A percentile compares a stretch with the other conserved stretches of the same genome.
phyloP scores from a whole-genome alignment of 2,888 invertebrate species.

The Oeneis ivallda region DNA sequence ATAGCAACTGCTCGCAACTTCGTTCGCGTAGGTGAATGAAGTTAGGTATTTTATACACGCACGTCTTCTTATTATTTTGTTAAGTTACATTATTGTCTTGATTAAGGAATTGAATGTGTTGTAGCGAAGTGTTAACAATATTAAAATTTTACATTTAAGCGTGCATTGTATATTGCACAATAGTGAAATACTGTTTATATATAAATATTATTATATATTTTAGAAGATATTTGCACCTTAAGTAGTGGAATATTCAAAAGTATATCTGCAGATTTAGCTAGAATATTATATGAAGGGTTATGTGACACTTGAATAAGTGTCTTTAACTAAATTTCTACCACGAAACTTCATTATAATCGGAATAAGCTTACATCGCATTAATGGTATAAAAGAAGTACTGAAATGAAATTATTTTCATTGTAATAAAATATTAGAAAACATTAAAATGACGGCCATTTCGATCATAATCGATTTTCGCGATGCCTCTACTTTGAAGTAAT shows the following conservation, averaged over 20 bases:
- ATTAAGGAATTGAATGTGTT: background rate
- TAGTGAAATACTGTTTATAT: constrained; percentile 71
- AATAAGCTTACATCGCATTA: background rate
- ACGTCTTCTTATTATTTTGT: background rate
- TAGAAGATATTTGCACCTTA: constrained; percentile 80
- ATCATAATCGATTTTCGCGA: constrained; percentile 25
- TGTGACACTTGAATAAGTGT: constrained; percentile 52
- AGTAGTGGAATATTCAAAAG: constrained; percentile 76
- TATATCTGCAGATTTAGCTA: constrained; percentile 78
- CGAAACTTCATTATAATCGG: constrained; percentile 20
- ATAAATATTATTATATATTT: constrained; percentile 71
- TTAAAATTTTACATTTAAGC: constrained; percentile 58
- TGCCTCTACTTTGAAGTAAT: constrained; percentile 17
- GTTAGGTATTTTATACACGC: too few species aligned
- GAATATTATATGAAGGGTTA: constrained; percentile 58
- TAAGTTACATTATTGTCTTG: too few species aligned
- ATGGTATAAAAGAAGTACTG: constrained; percentile 6
- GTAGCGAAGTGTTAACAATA: constrained; percentile 31
- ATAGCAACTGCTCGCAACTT: too few species aligned
- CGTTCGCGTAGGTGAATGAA: too few species aligned
- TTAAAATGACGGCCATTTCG: constrained; percentile 22
- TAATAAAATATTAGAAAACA: background rate
- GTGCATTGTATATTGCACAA: constrained; percentile 79
- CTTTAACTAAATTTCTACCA: constrained; percentile 28
- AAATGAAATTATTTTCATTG: background rate